A percentile compares a stretch with the other conserved stretches of the same genome.
Evolutionary conservation across 2,888 invertebrate genomes (phyloP).

Genomic region (Nomada ruficornis): DNA sequence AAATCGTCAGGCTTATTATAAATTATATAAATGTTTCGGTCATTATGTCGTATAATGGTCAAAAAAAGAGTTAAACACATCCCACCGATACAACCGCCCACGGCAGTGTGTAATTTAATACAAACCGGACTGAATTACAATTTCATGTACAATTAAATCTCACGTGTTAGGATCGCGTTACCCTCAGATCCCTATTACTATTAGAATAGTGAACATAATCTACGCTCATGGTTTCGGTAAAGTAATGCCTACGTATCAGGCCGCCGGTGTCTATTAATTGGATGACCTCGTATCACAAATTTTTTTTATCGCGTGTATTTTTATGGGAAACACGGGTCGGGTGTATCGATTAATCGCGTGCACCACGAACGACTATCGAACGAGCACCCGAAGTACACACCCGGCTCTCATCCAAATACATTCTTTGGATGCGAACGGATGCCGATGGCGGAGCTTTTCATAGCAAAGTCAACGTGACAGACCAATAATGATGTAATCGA

Average conservation of each 20-base stretch:
- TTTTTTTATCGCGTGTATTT: constrained; percentile 5
- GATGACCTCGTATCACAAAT: constrained; percentile 30
- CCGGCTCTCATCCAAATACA: constrained; percentile 1
- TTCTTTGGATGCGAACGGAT: neutral
- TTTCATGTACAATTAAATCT: neutral
- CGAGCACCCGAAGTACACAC: neutral
- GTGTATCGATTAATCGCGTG: constrained; percentile 37
- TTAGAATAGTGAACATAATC: too few relatives aligned
- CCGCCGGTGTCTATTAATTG: constrained; percentile 14
- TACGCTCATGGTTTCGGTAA: too few relatives aligned
- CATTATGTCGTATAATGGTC: constrained; percentile 2
- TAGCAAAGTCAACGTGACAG: neutral
- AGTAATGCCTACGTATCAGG: neutral
- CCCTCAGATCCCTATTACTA: too few relatives aligned
- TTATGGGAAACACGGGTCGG: constrained; percentile 23
- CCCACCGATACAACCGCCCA: neutral
- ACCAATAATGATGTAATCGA: constrained; percentile 50
- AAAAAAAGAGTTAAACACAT: constrained; percentile 19
- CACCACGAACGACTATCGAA: neutral
- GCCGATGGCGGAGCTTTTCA: neutral
- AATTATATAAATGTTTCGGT: constrained; percentile 27
- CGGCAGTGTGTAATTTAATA: constrained; percentile 24
- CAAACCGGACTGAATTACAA: constrained; percentile 3
- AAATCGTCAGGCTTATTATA: neutral
- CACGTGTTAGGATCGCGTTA: neutral